A percentile compares a stretch with the other conserved stretches of the same genome.
phyloP scores from a whole-genome alignment of 2,113 vertebrate genomes.

The Xyliphius kryptos region DNA sequence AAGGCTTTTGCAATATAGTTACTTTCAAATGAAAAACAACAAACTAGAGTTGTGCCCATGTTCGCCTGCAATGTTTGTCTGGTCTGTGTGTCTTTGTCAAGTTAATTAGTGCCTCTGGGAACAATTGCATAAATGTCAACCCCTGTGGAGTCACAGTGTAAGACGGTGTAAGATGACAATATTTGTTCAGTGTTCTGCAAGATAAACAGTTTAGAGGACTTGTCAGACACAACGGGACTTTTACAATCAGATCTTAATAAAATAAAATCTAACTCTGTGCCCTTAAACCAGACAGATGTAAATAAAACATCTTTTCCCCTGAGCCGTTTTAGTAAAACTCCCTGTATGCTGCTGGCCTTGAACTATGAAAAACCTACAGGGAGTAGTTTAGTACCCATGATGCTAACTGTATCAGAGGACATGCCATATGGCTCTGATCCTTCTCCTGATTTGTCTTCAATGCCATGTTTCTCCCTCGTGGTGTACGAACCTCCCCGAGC shows the following conservation, averaged over 20 bases:
- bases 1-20: background rate
- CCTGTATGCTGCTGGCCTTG: slow-evolving; percentile 1
- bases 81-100: slow-evolving; percentile 11
- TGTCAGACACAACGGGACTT: too few species aligned
- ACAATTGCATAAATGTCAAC: slow-evolving; percentile 4
- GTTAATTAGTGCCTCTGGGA: slow-evolving; percentile 42
- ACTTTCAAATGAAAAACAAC: slow-evolving; percentile 4
- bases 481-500: background rate
- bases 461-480: slow-evolving; percentile 3
- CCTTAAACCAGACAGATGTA: background rate
- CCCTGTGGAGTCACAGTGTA: slow-evolving; percentile 10
- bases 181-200: slow-evolving; percentile 4
- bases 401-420: slow-evolving; percentile 10
- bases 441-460: slow-evolving; percentile 3
- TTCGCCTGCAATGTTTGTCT: slow-evolving; percentile 21
- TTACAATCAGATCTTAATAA: too few species aligned
- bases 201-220: background rate
- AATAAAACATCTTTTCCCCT: background rate
- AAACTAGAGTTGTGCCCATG: background rate
- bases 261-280: too few species aligned
- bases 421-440: slow-evolving; percentile 9
- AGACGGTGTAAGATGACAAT: background rate
- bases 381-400: slow-evolving; percentile 10
- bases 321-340: background rate
- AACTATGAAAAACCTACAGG: background rate